Conservation (phyloP, 2,797 vertebrate genomes). For the Atherinosoma microstoma region DNA sequence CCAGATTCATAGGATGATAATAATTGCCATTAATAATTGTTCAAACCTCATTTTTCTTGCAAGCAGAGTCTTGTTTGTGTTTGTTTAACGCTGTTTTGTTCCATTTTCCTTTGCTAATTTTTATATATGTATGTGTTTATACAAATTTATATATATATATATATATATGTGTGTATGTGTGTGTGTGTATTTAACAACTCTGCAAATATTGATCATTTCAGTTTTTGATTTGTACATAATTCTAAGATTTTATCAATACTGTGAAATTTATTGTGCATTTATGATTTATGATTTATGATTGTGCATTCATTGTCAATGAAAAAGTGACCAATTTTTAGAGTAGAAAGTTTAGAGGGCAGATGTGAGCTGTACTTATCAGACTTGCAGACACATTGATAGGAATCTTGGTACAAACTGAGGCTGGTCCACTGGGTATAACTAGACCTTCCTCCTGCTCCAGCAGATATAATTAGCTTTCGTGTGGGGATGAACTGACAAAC, state of each 20-base stretch:
- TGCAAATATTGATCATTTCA: constrained; percentile 13
- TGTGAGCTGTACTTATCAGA: constrained; percentile 62
- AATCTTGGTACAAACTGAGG: constrained; percentile 59
- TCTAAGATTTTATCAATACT: constrained; percentile 5
- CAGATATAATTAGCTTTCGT: constrained; percentile 74
- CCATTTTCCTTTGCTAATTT: too few relatives aligned
- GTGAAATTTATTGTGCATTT: too few relatives aligned
- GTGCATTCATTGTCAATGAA: too few relatives aligned
- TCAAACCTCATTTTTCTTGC: too few relatives aligned
- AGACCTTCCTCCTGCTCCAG: constrained; percentile 65
- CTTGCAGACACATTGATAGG: constrained; percentile 61
- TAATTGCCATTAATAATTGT: too few relatives aligned
- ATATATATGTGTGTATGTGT: too few relatives aligned
- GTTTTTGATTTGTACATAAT: constrained; percentile 9
- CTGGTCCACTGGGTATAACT: constrained; percentile 68
- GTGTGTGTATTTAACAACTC: too few relatives aligned
- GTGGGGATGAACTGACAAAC: constrained; percentile 58
- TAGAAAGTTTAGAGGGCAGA: constrained; percentile 67
- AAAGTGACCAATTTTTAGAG: constrained; percentile 27
- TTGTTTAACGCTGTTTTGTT: too few relatives aligned
- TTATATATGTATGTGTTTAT: too few relatives aligned
- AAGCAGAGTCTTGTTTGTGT: too few relatives aligned
- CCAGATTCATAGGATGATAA: constrained; percentile 13
- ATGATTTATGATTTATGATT: too few relatives aligned
- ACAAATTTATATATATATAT: too few relatives aligned